Evolutionary conservation across 2,888 invertebrate genomes (phyloP).

Genomic region (Drosophila heteroneura): DNA sequence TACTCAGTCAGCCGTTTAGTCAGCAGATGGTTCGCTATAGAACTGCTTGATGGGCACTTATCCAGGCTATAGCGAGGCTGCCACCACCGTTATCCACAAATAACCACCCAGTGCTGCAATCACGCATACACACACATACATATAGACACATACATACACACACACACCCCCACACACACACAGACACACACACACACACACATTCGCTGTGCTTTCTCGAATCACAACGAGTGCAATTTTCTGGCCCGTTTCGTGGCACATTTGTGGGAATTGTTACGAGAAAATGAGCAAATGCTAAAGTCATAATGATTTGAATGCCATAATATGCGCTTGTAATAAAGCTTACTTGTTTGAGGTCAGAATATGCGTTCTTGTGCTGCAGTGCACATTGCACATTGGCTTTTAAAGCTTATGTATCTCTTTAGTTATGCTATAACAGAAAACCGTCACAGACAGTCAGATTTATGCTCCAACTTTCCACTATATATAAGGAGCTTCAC

Average conservation of each 20-base stretch:
- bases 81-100: background rate
- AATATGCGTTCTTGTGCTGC: background rate
- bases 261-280: constrained; percentile 58
- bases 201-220: background rate
- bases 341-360: constrained; percentile 29
- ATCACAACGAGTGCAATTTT: constrained; percentile 54
- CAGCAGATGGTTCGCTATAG: constrained; percentile 6
- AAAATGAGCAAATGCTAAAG: constrained; percentile 63
- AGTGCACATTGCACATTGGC: background rate
- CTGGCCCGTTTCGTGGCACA: constrained; percentile 53
- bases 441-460: constrained; percentile 35
- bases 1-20: constrained; percentile 8
- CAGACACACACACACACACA: background rate
- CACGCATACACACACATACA: background rate
- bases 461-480: constrained; percentile 22
- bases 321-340: constrained; percentile 45
- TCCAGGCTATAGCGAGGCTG: background rate
- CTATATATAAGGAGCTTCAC: background rate
- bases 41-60: constrained; percentile 17
- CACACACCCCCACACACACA: no score
- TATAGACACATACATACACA: background rate
- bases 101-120: background rate
- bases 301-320: constrained; percentile 67
- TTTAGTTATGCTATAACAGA: background rate
- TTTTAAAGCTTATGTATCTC: constrained; percentile 2